A percentile compares a stretch with the other conserved stretches of the same genome.
phyloP scores from a whole-genome alignment of 2,797 vertebrate genomes.

The Enteromius paludinosus region DNA sequence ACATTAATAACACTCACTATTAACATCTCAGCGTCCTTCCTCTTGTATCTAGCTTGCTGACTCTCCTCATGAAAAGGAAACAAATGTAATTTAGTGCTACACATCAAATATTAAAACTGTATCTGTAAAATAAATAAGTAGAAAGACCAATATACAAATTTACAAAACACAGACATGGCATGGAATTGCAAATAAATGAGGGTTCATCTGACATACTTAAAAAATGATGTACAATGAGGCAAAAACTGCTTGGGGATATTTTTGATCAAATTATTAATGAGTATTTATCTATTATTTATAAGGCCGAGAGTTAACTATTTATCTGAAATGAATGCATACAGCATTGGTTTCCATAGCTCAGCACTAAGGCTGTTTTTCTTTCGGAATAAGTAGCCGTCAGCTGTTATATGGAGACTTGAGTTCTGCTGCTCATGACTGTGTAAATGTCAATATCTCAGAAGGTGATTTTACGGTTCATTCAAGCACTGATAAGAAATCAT shows the following conservation, averaged over 20 bases:
- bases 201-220: constrained; percentile 74
- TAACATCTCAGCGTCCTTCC: constrained; percentile 77
- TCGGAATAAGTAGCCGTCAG: constrained; percentile 72
- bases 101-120: constrained; percentile 83
- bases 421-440: constrained; percentile 75
- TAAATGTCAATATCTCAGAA: constrained; percentile 86
- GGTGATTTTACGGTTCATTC: constrained; percentile 81
- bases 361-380: constrained; percentile 68
- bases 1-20: constrained; percentile 76
- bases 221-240: constrained; percentile 83
- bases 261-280: constrained; percentile 84
- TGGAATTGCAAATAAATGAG: constrained; percentile 83
- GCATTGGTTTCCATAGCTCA: constrained; percentile 75
- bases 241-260: constrained; percentile 84
- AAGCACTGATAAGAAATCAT: constrained; percentile 82
- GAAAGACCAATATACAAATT: constrained; percentile 83
- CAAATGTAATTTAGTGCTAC: constrained; percentile 80
- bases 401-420: constrained; percentile 68
- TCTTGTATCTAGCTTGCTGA: constrained; percentile 10
- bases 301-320: constrained; percentile 76
- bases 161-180: constrained; percentile 80
- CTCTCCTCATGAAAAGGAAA: constrained; percentile 62
- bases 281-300: constrained; percentile 81
- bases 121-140: constrained; percentile 84
- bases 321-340: constrained; percentile 79